Percentiles rank a stretch among this genome's conserved stretches.
These are phyloP conservation scores for Athripsodes cinereus DNA, from an alignment of 2,888 invertebrate species.

Conservation along the genomic window DNA sequence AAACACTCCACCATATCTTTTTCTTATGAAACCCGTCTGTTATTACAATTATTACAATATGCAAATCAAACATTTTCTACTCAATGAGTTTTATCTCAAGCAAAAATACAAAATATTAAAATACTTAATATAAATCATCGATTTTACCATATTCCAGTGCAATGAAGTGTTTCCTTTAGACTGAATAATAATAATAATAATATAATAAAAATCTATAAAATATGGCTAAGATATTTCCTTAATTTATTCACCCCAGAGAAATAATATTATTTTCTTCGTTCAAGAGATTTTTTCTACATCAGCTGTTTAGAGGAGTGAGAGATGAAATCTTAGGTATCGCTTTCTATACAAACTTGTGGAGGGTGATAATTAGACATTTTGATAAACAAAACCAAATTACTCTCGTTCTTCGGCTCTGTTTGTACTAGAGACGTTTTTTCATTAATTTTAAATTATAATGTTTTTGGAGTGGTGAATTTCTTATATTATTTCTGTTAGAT, in stretches of 20 bases:
- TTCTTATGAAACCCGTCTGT: background rate
- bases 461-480: conserved; percentile 8
- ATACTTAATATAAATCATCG: background rate
- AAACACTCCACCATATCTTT: background rate
- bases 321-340: conserved; percentile 1
- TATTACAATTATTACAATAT: background rate
- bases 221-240: conserved; percentile 22
- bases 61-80: background rate
- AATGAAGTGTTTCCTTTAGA: conserved; percentile 1
- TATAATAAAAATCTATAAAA: conserved; percentile 15
- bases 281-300: background rate
- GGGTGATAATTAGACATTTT: conserved; percentile 26
- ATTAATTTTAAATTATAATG: conserved; percentile 23
- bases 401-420: conserved; percentile 11
- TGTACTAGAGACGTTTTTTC: conserved; percentile 1
- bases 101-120: conserved; percentile 1
- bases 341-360: conserved; percentile 6
- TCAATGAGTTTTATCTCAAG: background rate
- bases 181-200: background rate
- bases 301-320: background rate
- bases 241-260: conserved; percentile 25
- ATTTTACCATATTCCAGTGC: conserved; percentile 3
- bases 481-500: too few species aligned
- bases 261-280: background rate
- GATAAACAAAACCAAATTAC: conserved; percentile 24